Evolutionary conservation across 2,888 invertebrate genomes (phyloP).

Genomic region (Cordilura impudica): DNA sequence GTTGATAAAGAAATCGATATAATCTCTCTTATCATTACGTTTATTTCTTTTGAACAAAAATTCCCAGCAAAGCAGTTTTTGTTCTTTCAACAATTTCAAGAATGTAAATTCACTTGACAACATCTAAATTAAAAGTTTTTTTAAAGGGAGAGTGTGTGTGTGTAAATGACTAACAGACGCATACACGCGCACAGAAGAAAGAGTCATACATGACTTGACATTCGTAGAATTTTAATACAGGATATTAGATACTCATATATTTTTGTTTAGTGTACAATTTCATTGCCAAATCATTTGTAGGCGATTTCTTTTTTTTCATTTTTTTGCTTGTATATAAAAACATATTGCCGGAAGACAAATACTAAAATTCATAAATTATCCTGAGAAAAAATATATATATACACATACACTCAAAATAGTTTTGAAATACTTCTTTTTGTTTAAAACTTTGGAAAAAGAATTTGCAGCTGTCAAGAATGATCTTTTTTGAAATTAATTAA

Average conservation of each 20-base stretch:
- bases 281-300: neutral
- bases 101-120: too few species aligned
- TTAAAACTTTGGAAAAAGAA: too few species aligned
- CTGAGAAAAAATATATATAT: too few species aligned
- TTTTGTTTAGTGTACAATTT: neutral
- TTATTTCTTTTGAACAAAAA: neutral
- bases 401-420: too few species aligned
- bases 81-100: too few species aligned
- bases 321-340: neutral
- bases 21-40: neutral
- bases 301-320: neutral
- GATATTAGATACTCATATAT: neutral
- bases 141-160: too few species aligned
- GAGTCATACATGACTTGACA: neutral
- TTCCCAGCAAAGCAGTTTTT: too few species aligned
- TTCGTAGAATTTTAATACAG: too few species aligned
- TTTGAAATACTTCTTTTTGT: too few species aligned
- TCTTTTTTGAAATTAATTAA: too few species aligned
- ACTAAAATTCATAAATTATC: neutral
- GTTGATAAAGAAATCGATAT: neutral
- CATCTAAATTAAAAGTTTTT: too few species aligned
- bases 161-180: neutral
- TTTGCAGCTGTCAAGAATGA: too few species aligned
- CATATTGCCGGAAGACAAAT: neutral
- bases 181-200: neutral